phyloP scores from a whole-genome alignment of 35 echinoderm and acorn worm species.

The Ophiothrix spiculata region DNA sequence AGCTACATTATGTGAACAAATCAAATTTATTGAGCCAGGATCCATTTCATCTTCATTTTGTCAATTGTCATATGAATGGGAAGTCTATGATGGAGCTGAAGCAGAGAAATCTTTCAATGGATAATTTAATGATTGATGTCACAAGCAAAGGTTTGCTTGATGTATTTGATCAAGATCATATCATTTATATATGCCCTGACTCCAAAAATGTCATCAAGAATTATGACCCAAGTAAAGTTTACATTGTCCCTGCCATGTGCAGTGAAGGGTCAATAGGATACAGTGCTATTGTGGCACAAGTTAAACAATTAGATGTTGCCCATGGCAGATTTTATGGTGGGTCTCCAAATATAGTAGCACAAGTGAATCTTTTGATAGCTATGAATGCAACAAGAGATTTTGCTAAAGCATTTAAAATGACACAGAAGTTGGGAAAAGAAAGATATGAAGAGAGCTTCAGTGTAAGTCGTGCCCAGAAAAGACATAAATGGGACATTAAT shows the following conservation, averaged over 20 bases:
- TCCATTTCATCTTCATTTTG: constrained; percentile 85
- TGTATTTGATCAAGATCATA: constrained; percentile 63
- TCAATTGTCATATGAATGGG: constrained; percentile 29
- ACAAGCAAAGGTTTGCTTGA: constrained; percentile 69
- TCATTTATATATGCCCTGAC: constrained; percentile 79
- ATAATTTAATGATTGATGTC: constrained; percentile 64
- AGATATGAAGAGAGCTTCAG: constrained; percentile 27
- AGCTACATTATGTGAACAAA: constrained; percentile 44
- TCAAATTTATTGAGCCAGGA: constrained; percentile 62
- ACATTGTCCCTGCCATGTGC: constrained; percentile 75
- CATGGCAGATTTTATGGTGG: constrained; percentile 70
- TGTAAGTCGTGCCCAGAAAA: neutral
- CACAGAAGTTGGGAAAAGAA: constrained; percentile 52
- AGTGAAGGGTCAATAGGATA: constrained; percentile 36
- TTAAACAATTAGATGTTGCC: constrained; percentile 54
- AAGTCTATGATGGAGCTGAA: constrained; percentile 48
- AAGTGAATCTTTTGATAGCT: constrained; percentile 57
- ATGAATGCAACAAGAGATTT: constrained; percentile 67
- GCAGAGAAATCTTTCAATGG: constrained; percentile 16
- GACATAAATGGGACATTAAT: too few species aligned
- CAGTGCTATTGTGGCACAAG: constrained; percentile 64
- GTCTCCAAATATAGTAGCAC: constrained; percentile 72
- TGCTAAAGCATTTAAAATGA: constrained; percentile 70
- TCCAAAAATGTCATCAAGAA: constrained; percentile 72
- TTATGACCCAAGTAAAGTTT: constrained; percentile 68